Evolutionary conservation across 2,797 vertebrate species (phyloP), one percentile per base, ranked within the genome.

Genomic region (Intellagama lesueurii): DNA sequence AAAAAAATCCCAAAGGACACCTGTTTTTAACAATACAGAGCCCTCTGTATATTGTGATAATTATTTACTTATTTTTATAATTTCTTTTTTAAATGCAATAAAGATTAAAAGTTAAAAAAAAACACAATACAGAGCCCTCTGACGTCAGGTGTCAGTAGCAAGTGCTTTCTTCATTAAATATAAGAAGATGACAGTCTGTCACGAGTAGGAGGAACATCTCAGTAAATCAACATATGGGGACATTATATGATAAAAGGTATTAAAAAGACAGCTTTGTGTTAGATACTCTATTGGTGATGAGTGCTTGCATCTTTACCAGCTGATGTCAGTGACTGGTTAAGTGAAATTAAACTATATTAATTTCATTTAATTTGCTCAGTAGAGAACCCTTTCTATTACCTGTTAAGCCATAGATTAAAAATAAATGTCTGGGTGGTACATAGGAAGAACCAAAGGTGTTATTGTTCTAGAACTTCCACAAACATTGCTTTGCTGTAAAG

Each of bases 371-470:
- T 30, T 76, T 28, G 32, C 4, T 16, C 0, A 0, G 79, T 80
- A 35, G n/a, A 83, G 88, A 52, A 82, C 35, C n/a, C 81, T 91
- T 47, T 6, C 7, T 84, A n/a, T 5, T 26, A 0, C 75, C 8
- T 44, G 22, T 88, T 91, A 88, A 90, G 78, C 28, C 73, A 4
- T 8, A 88, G 0, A 0, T 49, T 89, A 56, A 88, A 77, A 83
- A 30, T 26, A 66, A 12, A 30, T 26, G 19, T 73, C 28, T 32
- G 26, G n/a, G 30, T 14, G 5, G 22, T 4, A 9, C 7, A 11
- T 32, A 3, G n/a, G 44, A 12, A 80, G 30, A 24, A 32, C 30
- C n/a, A 60, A 81, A 11, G 17, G 16, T 87, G 60, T 64, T 64
- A n/a, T 40, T 70, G 32, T 75, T 82, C 22, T 35, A 88, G 80